These are phyloP conservation scores for Chlamydotis undulata DNA, from an alignment of 2,113 vertebrate species.

Conservation along the genomic window DNA sequence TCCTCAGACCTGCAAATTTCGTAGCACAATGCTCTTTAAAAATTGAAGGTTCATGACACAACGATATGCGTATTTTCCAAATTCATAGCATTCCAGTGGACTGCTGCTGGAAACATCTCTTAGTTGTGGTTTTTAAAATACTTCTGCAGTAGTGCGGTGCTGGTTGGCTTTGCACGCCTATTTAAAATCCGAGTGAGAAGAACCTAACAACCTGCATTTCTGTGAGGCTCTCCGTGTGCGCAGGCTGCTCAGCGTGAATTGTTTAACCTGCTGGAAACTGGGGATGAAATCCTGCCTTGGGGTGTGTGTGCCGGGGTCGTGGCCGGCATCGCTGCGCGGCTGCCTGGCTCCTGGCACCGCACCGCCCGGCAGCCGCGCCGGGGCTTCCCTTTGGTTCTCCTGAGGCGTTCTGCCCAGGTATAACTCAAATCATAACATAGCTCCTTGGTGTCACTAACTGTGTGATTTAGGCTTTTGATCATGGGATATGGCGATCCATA, in stretches of 20 bases:
- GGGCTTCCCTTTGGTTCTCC: fast-evolving
- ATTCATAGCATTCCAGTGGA: neutral
- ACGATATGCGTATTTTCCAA: neutral
- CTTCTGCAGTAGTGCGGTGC: fast-evolving
- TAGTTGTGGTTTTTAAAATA: neutral
- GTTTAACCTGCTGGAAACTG: neutral
- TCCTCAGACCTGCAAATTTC: no score
- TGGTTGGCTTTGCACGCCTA: neutral
- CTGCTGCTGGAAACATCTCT: neutral
- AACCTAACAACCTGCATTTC: neutral
- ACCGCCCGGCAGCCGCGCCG: fast-evolving
- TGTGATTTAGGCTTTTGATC: constrained; percentile 61
- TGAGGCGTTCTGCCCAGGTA: neutral
- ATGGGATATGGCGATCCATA: constrained; percentile 30
- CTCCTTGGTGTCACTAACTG: constrained; percentile 28
- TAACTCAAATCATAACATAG: neutral
- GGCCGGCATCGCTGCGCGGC: fast-evolving
- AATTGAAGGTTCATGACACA: fast-evolving
- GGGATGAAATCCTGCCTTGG: neutral
- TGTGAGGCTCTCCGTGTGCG: neutral
- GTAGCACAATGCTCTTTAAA: no score
- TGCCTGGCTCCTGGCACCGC: neutral
- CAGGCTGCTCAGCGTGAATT: neutral
- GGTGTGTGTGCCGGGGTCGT: neutral
- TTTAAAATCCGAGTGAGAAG: neutral